Conservation (phyloP, 2,888 invertebrate genomes). For the Dione juno region DNA sequence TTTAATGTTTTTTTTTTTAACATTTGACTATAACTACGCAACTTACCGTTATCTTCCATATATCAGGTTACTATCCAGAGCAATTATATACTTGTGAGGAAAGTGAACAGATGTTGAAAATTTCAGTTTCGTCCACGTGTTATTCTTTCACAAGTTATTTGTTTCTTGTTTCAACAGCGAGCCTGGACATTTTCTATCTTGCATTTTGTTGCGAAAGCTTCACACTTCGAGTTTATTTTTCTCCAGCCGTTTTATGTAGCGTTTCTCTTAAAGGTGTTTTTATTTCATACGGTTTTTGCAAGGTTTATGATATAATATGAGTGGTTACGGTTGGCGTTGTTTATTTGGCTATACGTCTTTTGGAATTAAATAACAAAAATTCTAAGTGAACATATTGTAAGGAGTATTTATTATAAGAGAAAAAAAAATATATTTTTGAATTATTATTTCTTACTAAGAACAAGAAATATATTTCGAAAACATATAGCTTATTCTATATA, state of each 20-base stretch:
- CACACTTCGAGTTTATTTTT: conserved; percentile 27
- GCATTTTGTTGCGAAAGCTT: conserved; percentile 41
- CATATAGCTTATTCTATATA: no score
- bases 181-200: conserved; percentile 45
- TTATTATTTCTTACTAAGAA: no score
- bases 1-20: no score
- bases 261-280: conserved; percentile 14
- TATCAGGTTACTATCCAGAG: conserved; percentile 48
- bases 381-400: no score
- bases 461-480: no score
- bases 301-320: not conserved
- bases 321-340: not conserved
- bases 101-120: conserved; percentile 69
- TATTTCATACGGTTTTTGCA: conserved; percentile 2
- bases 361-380: no score
- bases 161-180: conserved; percentile 54
- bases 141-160: conserved; percentile 71
- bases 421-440: no score
- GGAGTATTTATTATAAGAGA: no score
- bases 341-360: no score
- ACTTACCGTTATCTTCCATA: not conserved
- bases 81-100: conserved; percentile 45
- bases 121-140: conserved; percentile 70
- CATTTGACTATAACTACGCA: no score
- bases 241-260: conserved; percentile 28